A percentile compares a stretch with the other conserved stretches of the same genome.
Conservation (phyloP, 2,113 vertebrate genomes). For the Murina feae region DNA sequence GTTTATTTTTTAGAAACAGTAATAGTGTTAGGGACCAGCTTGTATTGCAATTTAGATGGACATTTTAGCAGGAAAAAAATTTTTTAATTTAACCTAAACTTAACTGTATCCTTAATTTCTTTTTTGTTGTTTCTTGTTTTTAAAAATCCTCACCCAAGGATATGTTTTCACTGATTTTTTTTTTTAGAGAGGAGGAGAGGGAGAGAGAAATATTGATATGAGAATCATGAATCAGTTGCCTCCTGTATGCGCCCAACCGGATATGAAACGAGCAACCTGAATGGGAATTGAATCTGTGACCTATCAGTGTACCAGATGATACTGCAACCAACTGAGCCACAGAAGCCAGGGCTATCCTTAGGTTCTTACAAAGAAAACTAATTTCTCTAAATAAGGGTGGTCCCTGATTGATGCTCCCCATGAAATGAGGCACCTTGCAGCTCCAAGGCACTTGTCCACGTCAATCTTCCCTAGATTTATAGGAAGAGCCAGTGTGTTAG, state of each 20-base stretch:
- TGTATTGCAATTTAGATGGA: conserved; percentile 11
- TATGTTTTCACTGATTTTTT: neutral
- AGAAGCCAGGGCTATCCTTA: neutral
- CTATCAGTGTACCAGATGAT: neutral
- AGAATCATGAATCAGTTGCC: neutral
- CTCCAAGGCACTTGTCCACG: neutral
- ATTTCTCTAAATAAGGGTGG: neutral
- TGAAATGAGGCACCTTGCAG: neutral
- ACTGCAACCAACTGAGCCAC: neutral
- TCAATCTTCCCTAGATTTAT: neutral
- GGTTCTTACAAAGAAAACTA: neutral
- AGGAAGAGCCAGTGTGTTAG: neutral
- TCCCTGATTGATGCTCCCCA: neutral
- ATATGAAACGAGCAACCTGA: neutral
- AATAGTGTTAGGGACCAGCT: neutral
- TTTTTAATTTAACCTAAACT: neutral
- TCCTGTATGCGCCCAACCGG: neutral
- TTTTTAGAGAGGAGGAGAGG: neutral
- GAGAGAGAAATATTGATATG: neutral
- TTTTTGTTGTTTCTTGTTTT: neutral
- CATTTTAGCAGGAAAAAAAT: neutral
- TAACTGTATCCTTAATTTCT: conserved; percentile 22
- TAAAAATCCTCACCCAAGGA: neutral
- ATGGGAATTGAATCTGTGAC: neutral
- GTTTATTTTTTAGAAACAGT: conserved; percentile 17